These are phyloP conservation scores for Chloroceryle amazona DNA, from an alignment of 2,797 vertebrate species.

Conservation along the genomic window DNA sequence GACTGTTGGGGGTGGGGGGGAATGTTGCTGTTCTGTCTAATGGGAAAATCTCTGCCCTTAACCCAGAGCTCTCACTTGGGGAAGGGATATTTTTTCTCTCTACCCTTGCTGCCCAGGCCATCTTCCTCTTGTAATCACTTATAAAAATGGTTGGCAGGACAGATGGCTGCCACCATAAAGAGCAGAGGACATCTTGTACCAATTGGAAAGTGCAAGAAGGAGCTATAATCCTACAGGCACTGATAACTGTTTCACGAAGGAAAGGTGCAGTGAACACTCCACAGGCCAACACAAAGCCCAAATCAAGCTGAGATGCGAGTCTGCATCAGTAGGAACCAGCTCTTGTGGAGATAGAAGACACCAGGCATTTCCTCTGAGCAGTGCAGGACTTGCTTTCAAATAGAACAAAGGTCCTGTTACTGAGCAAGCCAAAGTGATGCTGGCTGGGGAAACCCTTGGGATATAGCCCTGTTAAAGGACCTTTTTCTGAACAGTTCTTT, in stretches of 20 bases:
- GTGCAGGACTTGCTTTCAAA: not conserved
- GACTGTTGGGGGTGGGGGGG: not conserved
- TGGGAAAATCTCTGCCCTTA: not conserved
- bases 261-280: not conserved
- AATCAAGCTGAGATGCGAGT: not conserved
- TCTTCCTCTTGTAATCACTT: not conserved
- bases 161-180: not conserved
- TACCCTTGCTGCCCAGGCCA: not conserved
- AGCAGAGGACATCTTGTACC: not conserved
- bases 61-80: not conserved
- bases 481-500: not conserved
- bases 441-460: not conserved
- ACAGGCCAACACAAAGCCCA: not conserved
- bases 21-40: not conserved
- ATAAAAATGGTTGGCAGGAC: not conserved
- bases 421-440: not conserved
- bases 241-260: not conserved
- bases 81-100: not conserved
- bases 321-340: not conserved
- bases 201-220: not conserved
- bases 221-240: not conserved
- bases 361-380: not conserved
- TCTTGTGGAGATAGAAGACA: not conserved
- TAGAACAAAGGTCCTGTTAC: not conserved
- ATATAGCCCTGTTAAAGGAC: not conserved